Conservation (phyloP, 2,113 vertebrate species). For the Penelope pileata region DNA sequence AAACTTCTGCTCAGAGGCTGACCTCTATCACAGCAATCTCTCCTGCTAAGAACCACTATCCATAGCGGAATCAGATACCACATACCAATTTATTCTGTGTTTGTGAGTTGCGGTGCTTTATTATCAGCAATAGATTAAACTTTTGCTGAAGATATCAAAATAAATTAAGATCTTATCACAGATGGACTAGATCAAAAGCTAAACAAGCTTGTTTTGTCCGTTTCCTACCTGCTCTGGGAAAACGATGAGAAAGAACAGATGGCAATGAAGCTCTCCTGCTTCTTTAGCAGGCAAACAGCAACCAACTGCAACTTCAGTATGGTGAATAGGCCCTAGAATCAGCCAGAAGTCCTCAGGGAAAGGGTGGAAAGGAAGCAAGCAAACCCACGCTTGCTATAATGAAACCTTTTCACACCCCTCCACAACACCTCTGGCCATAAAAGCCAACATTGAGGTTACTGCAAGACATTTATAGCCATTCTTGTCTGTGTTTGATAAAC, state of each 20-base stretch:
- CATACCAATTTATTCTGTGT: background rate
- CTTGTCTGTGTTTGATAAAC: constrained; percentile 9
- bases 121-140: background rate
- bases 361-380: background rate
- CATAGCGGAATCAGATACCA: background rate
- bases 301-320: background rate
- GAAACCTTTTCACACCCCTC: background rate
- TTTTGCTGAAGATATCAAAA: background rate
- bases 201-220: background rate
- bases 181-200: background rate
- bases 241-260: background rate
- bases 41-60: background rate
- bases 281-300: background rate
- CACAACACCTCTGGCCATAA: background rate
- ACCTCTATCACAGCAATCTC: background rate
- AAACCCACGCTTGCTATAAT: background rate
- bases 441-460: background rate
- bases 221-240: background rate
- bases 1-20: background rate
- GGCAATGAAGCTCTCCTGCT: background rate
- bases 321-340: background rate
- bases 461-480: constrained; percentile 16
- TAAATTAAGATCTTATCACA: background rate
- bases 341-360: background rate
- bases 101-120: background rate